Base-by-base conservation (phyloP, 2,113 vertebrate genomes). In the Pollachius pollachius region DNA sequence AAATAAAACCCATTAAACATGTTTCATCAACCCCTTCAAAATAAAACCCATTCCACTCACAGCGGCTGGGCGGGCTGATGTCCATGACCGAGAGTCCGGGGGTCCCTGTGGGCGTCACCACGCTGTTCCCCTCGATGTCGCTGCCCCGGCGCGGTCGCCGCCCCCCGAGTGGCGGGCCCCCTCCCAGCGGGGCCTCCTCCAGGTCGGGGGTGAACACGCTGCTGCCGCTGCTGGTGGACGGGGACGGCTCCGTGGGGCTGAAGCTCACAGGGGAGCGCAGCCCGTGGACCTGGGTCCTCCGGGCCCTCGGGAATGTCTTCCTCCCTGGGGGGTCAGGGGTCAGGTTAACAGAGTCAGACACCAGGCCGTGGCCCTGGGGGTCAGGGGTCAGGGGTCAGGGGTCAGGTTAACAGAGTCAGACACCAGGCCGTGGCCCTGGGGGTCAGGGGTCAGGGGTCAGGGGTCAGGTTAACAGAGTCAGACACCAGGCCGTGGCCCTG, bases 11-110 rank as follows among this genome's bases (percentile, higher is more conserved):
- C 23, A 23, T 23, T 23, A 23, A 23, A 23, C 23, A 23, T 23
- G 23, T 2, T 2, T 23, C 23, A 23, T 23, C 23, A 23, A 23
- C 23, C 23, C 23, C 23, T 23, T 23, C 23, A 23, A 23, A 23
- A 2, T 23, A 23, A 23, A 23, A 23, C 2, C 23, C 23, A 23
- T 23, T 1, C 2, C 30, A 34, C 96, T 96, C 84, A 99, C 97
- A 99, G 87, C 97, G 96, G 82, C 97, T 98, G 62, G 97, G 96
- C 0, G 97, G 97, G 78, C 97, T 99, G 88, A 99, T 96, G 85
- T 99, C 97, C 96, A 98, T 97, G 65, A 99, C 96, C 0, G 96
- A 96, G 78, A 99, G 72, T 37, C 94, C 96, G 0, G 96, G 92
- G 71, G 94, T 94, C 21, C 6, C 96, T 0, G 96, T 92, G 71